Base-by-base conservation (phyloP, 2,888 invertebrate genomes). In the Leptogaster cylindrica region DNA sequence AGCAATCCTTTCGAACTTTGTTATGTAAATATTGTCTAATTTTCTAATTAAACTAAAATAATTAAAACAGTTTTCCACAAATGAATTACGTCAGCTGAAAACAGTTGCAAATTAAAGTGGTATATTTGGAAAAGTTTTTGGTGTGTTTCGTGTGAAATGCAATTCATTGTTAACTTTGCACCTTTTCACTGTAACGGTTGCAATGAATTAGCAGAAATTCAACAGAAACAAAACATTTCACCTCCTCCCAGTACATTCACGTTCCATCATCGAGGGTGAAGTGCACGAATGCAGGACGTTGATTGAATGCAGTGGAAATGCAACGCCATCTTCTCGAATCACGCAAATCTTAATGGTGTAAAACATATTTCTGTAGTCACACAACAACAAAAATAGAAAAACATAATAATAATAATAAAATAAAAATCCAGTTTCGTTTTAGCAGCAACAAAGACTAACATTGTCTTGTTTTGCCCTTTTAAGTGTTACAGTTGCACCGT, bases 361-460 rank as follows among this genome's bases (percentile, higher is more conserved):
- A 25, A 61, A 27, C 25, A 61, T 55, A 55, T 36, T 55, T 55
- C 36, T 55, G 39, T 23, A 23, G 16, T 23, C 14, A 20, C 8
- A 55, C 55, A n/a, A n/a, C n/a, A n/a, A n/a, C n/a, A n/a, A n/a
- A n/a, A n/a, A n/a, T n/a, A n/a, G n/a, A n/a, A n/a, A n/a, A n/a
- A n/a, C n/a, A n/a, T n/a, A n/a, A n/a, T n/a, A n/a, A n/a, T n/a
- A n/a, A n/a, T n/a, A n/a, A n/a, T n/a, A n/a, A n/a, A n/a, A 55
- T 55, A 55, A 61, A 46, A 61, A 61, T 44, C 61, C n/a, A n/a
- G n/a, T 61, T 44, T 61, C 44, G 44, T 44, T 61, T 61, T 61
- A 44, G 44, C 44, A 44, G 61, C 28, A 28, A 61, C 61, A 61
- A 61, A 61, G 61, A 28, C 44, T 27, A 61, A 61, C 61, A 44